A percentile compares a stretch with the other conserved stretches of the same genome.
These are phyloP conservation scores for Poeciliopsis paucimaculata DNA, from an alignment of 2,797 vertebrate species.

Conservation along the genomic window DNA sequence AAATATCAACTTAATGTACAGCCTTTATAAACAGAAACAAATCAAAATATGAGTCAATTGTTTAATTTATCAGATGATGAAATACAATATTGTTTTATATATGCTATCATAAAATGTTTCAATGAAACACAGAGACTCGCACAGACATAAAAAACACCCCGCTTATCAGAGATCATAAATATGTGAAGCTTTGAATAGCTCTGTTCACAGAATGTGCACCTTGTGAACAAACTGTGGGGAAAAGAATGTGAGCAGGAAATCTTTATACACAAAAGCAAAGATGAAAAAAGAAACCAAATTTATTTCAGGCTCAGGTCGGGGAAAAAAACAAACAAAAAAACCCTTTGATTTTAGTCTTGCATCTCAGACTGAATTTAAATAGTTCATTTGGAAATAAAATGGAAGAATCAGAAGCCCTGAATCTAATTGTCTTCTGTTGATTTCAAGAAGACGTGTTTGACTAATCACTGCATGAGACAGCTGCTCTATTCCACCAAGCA, in stretches of 20 bases:
- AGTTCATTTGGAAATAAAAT: constrained; percentile 11
- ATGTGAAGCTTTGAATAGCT: constrained; percentile 20
- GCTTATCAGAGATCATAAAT: constrained; percentile 20
- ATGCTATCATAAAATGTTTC: neutral
- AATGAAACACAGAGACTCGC: neutral
- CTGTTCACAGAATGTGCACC: constrained; percentile 6
- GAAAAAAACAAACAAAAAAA: constrained; percentile 14
- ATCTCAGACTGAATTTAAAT: constrained; percentile 39
- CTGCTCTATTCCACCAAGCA: neutral
- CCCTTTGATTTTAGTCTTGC: constrained; percentile 31
- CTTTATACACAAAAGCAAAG: neutral
- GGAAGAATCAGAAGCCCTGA: constrained; percentile 12
- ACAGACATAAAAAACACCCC: neutral
- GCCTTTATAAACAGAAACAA: too few species aligned
- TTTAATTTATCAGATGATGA: constrained; percentile 7
- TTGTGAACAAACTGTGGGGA: constrained; percentile 1
- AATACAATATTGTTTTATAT: constrained; percentile 5
- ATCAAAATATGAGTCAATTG: neutral
- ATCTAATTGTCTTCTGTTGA: constrained; percentile 1
- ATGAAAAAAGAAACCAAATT: constrained; percentile 14
- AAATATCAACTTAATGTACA: neutral
- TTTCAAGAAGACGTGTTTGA: neutral
- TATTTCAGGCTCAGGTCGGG: constrained; percentile 3
- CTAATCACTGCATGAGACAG: neutral
- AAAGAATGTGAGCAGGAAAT: neutral